These are phyloP conservation scores for Xiphias gladius DNA, from an alignment of 2,113 vertebrate species.

Conservation along the genomic window DNA sequence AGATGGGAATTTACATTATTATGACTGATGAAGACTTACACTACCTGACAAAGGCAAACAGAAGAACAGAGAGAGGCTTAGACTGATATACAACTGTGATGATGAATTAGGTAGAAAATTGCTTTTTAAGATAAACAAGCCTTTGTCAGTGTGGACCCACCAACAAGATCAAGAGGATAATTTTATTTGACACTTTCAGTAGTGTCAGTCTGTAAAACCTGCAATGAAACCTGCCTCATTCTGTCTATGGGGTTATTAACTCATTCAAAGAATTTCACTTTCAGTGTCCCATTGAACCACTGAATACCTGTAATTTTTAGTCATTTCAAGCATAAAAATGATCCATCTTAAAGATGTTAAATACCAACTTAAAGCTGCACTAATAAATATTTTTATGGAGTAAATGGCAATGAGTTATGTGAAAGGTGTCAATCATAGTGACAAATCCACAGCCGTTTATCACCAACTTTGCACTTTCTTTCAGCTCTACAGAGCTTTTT, in stretches of 20 bases:
- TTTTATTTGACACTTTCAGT: conserved; percentile 43
- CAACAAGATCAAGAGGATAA: neutral
- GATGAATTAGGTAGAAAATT: conserved; percentile 17
- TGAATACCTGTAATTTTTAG: neutral
- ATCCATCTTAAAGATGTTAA: neutral
- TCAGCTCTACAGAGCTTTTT: neutral
- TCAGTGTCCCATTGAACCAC: neutral
- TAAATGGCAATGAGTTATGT: neutral
- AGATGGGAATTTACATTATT: neutral
- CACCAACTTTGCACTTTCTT: no score
- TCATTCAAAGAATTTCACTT: conserved; percentile 41
- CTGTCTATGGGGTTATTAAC: conserved; percentile 9
- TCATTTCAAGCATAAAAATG: neutral
- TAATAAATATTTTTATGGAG: neutral
- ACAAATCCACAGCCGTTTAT: no score
- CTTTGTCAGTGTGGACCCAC: conserved; percentile 3
- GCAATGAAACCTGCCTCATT: conserved; percentile 40
- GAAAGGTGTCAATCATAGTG: neutral
- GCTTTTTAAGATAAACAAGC: neutral
- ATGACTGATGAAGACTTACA: conserved; percentile 20
- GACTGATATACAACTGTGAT: neutral
- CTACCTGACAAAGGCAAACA: conserved; percentile 3
- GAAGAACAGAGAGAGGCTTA: neutral
- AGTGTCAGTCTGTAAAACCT: conserved; percentile 33
- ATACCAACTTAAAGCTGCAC: neutral